A percentile compares a stretch with the other conserved stretches of the same genome.
These are phyloP conservation scores for Antennarius maculatus DNA, from an alignment of 2,797 vertebrate species.

Conservation along the genomic window DNA sequence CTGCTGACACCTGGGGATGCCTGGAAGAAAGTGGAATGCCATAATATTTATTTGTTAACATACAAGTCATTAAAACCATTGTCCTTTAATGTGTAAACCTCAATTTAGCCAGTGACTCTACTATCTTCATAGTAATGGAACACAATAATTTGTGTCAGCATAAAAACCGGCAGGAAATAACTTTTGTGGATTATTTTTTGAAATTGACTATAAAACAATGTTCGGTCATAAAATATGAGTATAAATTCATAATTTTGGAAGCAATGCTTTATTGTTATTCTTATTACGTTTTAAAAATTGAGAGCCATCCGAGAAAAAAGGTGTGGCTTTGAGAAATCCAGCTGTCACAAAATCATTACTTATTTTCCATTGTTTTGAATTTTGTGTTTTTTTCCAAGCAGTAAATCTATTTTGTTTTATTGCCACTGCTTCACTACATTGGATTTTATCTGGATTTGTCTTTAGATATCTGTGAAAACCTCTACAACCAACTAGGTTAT, in stretches of 20 bases:
- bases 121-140: background rate
- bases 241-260: conserved; percentile 1
- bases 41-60: background rate
- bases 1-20: conserved; percentile 65
- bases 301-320: conserved; percentile 3
- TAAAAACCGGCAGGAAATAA: background rate
- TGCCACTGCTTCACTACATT: background rate
- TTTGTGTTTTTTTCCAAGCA: conserved; percentile 6
- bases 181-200: background rate
- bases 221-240: background rate
- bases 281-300: conserved; percentile 12
- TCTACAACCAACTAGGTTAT: conserved; percentile 8
- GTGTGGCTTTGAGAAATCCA: conserved; percentile 16
- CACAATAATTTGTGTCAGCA: background rate
- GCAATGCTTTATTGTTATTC: background rate
- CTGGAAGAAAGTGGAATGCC: conserved; percentile 51
- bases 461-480: conserved; percentile 18
- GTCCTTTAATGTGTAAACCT: conserved; percentile 7
- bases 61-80: conserved; percentile 22
- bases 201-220: background rate
- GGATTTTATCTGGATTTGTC: conserved; percentile 5
- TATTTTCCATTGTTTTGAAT: conserved; percentile 6
- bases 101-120: background rate
- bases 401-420: conserved; percentile 10
- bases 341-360: conserved; percentile 4